Evolutionary conservation across 2,797 vertebrate genomes (phyloP).

Genomic region (Myotis myotis): DNA sequence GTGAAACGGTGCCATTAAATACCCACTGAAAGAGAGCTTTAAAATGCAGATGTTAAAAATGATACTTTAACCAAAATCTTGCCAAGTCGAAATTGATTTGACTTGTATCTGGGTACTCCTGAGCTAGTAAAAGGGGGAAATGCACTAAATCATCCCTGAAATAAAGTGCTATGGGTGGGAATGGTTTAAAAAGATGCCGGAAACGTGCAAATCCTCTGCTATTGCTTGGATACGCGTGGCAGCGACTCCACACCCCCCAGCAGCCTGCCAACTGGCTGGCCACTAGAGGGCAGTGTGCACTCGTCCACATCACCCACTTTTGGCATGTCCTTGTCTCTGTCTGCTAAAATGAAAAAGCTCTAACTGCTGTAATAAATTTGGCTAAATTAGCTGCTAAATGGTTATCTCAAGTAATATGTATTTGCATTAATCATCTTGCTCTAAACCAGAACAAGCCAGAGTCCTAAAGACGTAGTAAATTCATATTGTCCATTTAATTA

Average conservation of each 20-base stretch:
- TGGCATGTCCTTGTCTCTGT: slow-evolving; percentile 89
- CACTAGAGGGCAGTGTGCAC: slow-evolving; percentile 93
- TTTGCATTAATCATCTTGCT: slow-evolving; percentile 98
- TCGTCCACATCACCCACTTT: slow-evolving; percentile 82
- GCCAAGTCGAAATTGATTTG: slow-evolving; percentile 74
- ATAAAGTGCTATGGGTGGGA: slow-evolving; percentile 66
- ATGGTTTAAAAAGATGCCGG: slow-evolving; percentile 49
- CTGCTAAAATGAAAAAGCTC: slow-evolving; percentile 91
- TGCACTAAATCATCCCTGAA: slow-evolving; percentile 70
- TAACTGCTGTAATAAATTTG: slow-evolving; percentile 97
- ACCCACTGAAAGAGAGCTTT: slow-evolving; percentile 72
- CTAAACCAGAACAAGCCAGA: slow-evolving; percentile 95
- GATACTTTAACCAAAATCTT: slow-evolving; percentile 77
- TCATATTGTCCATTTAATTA: slow-evolving; percentile 98
- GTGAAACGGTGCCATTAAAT: slow-evolving; percentile 74
- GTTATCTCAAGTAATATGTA: slow-evolving; percentile 99
- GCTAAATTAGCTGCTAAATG: slow-evolving; percentile 99
- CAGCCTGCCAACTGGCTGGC: slow-evolving; percentile 14
- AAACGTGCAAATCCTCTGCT: slow-evolving; percentile 46
- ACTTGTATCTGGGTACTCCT: slow-evolving; percentile 70
- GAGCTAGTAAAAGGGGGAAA: slow-evolving; percentile 67
- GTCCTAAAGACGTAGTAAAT: slow-evolving; percentile 92
- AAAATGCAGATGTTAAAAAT: slow-evolving; percentile 81
- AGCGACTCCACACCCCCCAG: background rate
- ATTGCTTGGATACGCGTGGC: background rate